phyloP scores from a whole-genome alignment of 1,140 invertebrate species.

The Globodera ellingtonae region DNA sequence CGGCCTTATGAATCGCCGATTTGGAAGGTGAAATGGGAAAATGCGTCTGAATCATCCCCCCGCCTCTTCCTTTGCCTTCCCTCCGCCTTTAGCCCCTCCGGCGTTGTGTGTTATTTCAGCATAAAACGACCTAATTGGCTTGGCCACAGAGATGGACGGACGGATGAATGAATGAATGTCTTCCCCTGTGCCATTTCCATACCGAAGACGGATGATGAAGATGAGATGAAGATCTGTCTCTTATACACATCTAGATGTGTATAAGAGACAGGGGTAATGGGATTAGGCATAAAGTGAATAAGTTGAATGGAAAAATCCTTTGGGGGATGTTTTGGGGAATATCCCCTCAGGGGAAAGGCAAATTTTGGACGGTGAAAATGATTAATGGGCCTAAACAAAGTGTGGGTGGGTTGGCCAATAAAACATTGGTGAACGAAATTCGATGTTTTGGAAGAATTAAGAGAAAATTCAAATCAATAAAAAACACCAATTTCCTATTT shows the following conservation, averaged over 20 bases:
- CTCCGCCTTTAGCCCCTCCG: neutral
- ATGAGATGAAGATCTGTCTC: neutral
- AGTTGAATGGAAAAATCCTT: neutral
- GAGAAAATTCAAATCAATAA: too few relatives aligned
- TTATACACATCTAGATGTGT: too few relatives aligned
- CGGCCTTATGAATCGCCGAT: neutral
- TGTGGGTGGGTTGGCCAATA: neutral
- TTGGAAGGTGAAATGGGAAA: neutral
- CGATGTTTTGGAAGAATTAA: too few relatives aligned
- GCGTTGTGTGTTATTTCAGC: neutral
- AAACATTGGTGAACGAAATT: neutral
- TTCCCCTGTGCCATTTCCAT: neutral
- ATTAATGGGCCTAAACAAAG: neutral
- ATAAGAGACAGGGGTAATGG: too few relatives aligned
- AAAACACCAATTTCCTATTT: too few relatives aligned
- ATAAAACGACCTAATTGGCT: neutral
- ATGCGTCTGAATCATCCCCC: neutral
- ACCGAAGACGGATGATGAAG: neutral
- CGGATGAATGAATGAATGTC: neutral
- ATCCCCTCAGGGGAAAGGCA: neutral
- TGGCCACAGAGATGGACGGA: neutral
- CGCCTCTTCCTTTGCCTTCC: neutral
- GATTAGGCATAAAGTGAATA: neutral
- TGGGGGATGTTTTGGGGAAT: neutral
- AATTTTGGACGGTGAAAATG: neutral